phyloP scores from a whole-genome alignment of 2,888 invertebrate genomes.

The Tenthredo amoena region DNA sequence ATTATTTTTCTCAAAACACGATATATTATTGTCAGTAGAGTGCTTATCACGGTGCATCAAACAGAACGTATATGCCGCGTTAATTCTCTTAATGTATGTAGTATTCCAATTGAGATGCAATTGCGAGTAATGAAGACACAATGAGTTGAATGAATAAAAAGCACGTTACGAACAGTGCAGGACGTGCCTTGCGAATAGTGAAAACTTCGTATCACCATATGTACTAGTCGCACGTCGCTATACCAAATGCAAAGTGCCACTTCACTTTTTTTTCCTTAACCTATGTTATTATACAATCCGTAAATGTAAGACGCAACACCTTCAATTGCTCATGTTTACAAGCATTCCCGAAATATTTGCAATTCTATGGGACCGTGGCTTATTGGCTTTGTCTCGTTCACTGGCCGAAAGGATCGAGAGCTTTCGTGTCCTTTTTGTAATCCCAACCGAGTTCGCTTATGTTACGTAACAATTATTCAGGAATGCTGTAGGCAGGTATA shows the following conservation, averaged over 20 bases:
- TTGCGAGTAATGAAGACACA: slow-evolving; percentile 34
- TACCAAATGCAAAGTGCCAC: slow-evolving; percentile 39
- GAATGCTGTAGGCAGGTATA: slow-evolving; percentile 10
- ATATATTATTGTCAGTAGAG: neutral
- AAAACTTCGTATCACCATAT: slow-evolving; percentile 35
- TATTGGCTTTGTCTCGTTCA: neutral
- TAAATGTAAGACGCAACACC: neutral
- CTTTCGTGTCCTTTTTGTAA: neutral
- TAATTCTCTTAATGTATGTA: neutral
- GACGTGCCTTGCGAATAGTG: slow-evolving; percentile 35
- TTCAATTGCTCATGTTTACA: neutral
- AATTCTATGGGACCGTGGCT: neutral
- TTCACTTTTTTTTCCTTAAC: neutral
- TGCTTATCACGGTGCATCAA: neutral
- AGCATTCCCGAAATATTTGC: slow-evolving; percentile 20
- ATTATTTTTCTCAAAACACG: neutral
- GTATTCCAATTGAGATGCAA: slow-evolving; percentile 36
- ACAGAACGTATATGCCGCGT: neutral
- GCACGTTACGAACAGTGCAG: slow-evolving; percentile 6
- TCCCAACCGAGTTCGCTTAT: neutral
- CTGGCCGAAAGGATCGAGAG: neutral
- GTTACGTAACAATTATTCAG: slow-evolving; percentile 33
- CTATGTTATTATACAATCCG: slow-evolving; percentile 32
- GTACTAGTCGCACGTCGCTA: slow-evolving; percentile 21
- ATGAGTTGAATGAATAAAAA: slow-evolving; percentile 41